Evolutionary conservation across 2,888 invertebrate species (phyloP), one percentile per base, ranked within the genome.

Genomic region (Ariolimax columbianus): DNA sequence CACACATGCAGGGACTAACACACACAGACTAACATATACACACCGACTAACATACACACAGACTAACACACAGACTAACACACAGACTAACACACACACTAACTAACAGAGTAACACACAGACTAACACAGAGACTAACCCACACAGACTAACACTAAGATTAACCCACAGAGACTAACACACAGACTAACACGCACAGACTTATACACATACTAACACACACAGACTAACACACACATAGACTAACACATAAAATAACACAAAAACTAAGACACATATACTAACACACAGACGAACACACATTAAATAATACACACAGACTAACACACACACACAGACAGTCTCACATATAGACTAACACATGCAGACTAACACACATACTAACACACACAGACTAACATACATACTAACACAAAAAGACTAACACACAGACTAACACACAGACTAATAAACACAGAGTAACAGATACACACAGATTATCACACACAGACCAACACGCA

Each of bases 361-460:
- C 4, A 59, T 23, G 0, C 55, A 33, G 43, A 77, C 33, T 55
- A 9, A 23, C 11, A 59, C 59, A 59, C 59, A 59, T 23, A 51
- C 51, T 7, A 7, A 11, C 63, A 68, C 33, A 68, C 68, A 68
- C 68, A 0, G 17, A 68, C 30, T 0, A 33, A 33, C 7, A 68
- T 33, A 68, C 68, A 68, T 0, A 68, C 33, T 33, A 0, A 68
- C 33, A 68, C 68, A 68, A 0, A 68, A 0, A 68, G 11, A 68
- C 33, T 33, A 30, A 68, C 33, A 68, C 33, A 59, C 78, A 63
- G 38, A 78, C 59, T 36, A 3, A n/a, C 78, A 63, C n/a, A 59
- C 59, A 33, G 0, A 40, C 59, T 11, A 17, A 47, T 7, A 47
- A 7, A 47, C 47, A 11, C 9, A n/a, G 33, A 59, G 3, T n/a